A percentile compares a stretch with the other conserved stretches of the same genome.
These are phyloP conservation scores for Pygoscelis antarcticus DNA, from an alignment of 2,113 vertebrate species.

Conservation along the genomic window DNA sequence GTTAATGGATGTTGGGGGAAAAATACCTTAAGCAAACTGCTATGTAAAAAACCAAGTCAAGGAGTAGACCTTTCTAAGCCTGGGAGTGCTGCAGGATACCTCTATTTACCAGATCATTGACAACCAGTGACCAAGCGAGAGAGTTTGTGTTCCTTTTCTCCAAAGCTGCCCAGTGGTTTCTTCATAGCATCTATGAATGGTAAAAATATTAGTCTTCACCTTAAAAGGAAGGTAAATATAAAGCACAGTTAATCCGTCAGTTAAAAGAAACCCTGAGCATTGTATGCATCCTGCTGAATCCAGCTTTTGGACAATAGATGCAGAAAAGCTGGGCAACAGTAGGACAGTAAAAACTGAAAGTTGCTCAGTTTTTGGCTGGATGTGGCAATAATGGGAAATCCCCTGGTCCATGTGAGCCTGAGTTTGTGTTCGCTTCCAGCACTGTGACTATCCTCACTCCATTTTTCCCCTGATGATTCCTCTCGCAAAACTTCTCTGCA, in stretches of 20 bases:
- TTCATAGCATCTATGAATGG: background rate
- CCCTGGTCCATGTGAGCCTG: background rate
- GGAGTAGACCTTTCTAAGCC: background rate
- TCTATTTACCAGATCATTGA: background rate
- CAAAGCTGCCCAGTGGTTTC: background rate
- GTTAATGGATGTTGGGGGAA: background rate
- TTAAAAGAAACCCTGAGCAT: background rate
- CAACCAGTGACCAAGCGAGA: background rate
- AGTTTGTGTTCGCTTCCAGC: background rate
- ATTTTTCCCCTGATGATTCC: background rate
- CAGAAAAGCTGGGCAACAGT: background rate
- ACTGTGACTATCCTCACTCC: fast-evolving
- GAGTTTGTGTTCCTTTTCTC: background rate
- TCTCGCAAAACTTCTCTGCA: background rate
- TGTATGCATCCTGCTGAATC: background rate
- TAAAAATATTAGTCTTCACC: background rate
- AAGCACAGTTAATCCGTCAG: background rate
- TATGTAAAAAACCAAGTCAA: background rate
- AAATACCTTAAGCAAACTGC: background rate
- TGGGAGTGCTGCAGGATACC: background rate
- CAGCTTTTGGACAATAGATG: background rate
- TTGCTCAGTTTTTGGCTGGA: background rate
- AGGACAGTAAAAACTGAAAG: background rate
- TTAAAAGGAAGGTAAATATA: background rate
- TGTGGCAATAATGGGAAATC: background rate